Percentiles rank a stretch among this genome's conserved stretches.
phyloP scores from a whole-genome alignment of 2,888 invertebrate genomes.

The Melanotus villosus region DNA sequence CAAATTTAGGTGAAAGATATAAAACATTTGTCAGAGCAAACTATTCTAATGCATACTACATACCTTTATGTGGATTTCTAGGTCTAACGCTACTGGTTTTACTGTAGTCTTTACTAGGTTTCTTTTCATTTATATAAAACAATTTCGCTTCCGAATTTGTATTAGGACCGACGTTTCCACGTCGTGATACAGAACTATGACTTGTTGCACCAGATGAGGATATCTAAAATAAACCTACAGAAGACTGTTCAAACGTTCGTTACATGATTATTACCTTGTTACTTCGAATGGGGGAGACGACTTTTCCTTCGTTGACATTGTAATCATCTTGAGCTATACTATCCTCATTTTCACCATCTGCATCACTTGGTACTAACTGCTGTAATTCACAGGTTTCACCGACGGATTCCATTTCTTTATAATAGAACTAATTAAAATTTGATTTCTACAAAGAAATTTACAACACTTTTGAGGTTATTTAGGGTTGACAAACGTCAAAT shows the following conservation, averaged over 20 bases:
- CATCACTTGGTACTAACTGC: conserved; percentile 67
- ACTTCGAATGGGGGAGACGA: conserved; percentile 65
- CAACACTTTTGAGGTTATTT: conserved; percentile 22
- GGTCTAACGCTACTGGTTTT: conserved; percentile 62
- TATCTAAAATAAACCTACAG: conserved; percentile 57
- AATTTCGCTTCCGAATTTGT: conserved; percentile 61
- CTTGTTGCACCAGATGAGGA: conserved; percentile 68
- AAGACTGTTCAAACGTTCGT: neutral
- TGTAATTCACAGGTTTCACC: conserved; percentile 67
- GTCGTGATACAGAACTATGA: conserved; percentile 64
- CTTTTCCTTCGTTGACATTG: conserved; percentile 62
- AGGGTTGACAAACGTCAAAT: neutral
- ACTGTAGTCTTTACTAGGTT: conserved; percentile 59
- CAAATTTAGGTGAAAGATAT: conserved; percentile 21
- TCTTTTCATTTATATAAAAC: conserved; percentile 66
- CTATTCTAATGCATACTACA: neutral
- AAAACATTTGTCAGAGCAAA: conserved; percentile 6
- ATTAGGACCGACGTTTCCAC: conserved; percentile 54
- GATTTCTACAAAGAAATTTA: neutral
- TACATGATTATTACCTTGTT: conserved; percentile 60
- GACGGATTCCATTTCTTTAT: conserved; percentile 65
- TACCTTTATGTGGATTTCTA: conserved; percentile 67
- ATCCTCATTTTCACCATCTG: conserved; percentile 67
- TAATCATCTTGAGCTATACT: conserved; percentile 65
- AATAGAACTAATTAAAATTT: neutral